These are phyloP conservation scores for Nebria ingens DNA, from an alignment of 1,140 invertebrate genomes.

Conservation along the genomic window DNA sequence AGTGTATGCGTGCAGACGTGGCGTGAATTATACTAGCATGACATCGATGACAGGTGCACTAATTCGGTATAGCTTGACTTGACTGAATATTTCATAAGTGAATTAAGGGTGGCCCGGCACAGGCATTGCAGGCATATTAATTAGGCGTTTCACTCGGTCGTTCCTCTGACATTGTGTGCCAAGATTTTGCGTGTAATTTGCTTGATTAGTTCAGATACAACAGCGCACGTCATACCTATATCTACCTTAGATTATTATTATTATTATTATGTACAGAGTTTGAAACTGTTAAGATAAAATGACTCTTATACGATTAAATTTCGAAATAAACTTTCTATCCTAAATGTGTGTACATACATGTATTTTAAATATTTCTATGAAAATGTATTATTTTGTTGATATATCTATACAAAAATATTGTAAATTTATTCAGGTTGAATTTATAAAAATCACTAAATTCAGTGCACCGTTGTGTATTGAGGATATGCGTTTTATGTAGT, in stretches of 20 bases:
- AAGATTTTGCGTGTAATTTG: not conserved
- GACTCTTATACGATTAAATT: no score
- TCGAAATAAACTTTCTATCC: no score
- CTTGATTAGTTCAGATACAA: not conserved
- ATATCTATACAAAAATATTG: no score
- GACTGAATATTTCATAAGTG: not conserved
- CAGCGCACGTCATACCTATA: not conserved
- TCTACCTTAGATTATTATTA: no score
- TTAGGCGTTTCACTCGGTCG: not conserved
- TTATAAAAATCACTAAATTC: conserved; percentile 10
- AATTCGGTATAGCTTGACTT: not conserved
- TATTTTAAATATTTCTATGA: no score
- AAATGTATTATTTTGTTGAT: no score
- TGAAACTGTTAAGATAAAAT: no score
- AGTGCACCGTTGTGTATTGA: not conserved
- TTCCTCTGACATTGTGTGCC: not conserved
- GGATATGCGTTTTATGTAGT: no score
- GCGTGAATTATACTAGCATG: not conserved
- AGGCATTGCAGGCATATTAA: not conserved
- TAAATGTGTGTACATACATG: no score
- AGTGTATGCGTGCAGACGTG: not conserved
- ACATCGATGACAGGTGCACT: not conserved
- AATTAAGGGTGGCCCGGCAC: not conserved
- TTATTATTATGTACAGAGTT: no score
- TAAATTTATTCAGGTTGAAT: not conserved